A percentile compares a stretch with the other conserved stretches of the same genome.
phyloP scores from a whole-genome alignment of 2,888 invertebrate genomes.

The Dryomyza anilis region DNA sequence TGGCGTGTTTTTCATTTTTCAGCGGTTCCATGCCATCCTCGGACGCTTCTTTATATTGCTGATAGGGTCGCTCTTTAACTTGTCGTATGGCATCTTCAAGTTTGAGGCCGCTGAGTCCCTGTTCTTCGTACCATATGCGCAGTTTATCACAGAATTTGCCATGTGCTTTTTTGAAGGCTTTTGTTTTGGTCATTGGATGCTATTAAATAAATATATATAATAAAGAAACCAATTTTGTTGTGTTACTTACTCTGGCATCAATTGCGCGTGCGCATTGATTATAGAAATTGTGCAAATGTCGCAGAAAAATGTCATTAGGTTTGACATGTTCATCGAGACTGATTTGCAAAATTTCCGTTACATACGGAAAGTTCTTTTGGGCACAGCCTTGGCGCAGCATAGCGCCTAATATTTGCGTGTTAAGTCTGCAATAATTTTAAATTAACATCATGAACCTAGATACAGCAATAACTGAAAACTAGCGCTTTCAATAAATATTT shows the following conservation, averaged over 20 bases:
- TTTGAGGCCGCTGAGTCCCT: slow-evolving; percentile 59
- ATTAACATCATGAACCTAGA: too few species aligned
- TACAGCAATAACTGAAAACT: too few species aligned
- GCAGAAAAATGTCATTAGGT: slow-evolving; percentile 68
- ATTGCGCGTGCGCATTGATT: slow-evolving; percentile 65
- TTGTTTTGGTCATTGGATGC: slow-evolving; percentile 57
- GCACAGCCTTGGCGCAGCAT: slow-evolving; percentile 72
- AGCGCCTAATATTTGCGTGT: slow-evolving; percentile 76
- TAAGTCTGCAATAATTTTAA: slow-evolving; percentile 64
- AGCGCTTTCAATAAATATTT: too few species aligned
- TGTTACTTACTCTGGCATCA: slow-evolving; percentile 62
- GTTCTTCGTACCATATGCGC: slow-evolving; percentile 62
- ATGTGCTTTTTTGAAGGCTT: slow-evolving; percentile 57
- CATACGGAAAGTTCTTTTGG: slow-evolving; percentile 68
- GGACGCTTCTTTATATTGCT: slow-evolving; percentile 64
- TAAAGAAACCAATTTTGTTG: slow-evolving; percentile 9
- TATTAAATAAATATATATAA: slow-evolving; percentile 33
- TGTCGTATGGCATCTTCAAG: slow-evolving; percentile 58
- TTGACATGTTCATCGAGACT: slow-evolving; percentile 68
- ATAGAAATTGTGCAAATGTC: slow-evolving; percentile 69
- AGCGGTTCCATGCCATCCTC: slow-evolving; percentile 52
- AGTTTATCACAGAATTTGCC: slow-evolving; percentile 62
- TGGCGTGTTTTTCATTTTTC: slow-evolving; percentile 49
- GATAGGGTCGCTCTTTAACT: slow-evolving; percentile 68
- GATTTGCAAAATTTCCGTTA: slow-evolving; percentile 72